phyloP scores from a whole-genome alignment of 2,797 vertebrate species.

The Aselliscus stoliczkanus region DNA sequence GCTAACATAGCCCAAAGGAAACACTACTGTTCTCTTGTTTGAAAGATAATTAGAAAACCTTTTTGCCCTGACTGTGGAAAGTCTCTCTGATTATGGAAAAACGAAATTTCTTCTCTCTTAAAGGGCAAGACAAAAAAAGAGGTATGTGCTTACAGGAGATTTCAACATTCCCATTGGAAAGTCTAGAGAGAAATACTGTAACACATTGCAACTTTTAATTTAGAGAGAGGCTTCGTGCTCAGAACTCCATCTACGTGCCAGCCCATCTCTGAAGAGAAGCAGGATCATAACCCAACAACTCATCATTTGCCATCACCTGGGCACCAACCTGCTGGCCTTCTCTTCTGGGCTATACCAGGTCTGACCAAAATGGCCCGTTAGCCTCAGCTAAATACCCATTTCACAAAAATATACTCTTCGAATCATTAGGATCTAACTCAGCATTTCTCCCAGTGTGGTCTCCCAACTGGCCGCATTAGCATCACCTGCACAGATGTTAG shows the following conservation, averaged over 20 bases:
- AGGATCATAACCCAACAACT: not conserved
- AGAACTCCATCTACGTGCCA: not conserved
- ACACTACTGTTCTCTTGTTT: not conserved
- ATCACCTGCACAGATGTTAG: not conserved
- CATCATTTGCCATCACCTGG: not conserved
- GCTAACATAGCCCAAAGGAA: not conserved
- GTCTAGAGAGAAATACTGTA: not conserved
- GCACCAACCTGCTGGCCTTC: not conserved
- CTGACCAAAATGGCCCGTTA: not conserved
- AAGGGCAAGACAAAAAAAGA: slow-evolving; percentile 49
- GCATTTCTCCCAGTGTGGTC: not conserved
- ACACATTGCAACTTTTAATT: not conserved
- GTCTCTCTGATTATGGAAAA: not conserved
- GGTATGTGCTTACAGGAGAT: not conserved
- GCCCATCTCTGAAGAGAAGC: not conserved
- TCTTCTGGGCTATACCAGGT: not conserved
- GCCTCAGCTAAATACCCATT: not conserved
- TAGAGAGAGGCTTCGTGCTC: not conserved
- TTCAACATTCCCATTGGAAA: not conserved
- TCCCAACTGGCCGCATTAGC: not conserved
- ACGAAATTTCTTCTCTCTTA: slow-evolving; percentile 23
- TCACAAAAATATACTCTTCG: not conserved
- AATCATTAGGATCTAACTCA: not conserved
- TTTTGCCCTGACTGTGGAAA: not conserved
- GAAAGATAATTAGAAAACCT: slow-evolving; percentile 44